Evolutionary conservation across 2,888 invertebrate species (phyloP).

Genomic region (Rambutsinella grinnellia): DNA sequence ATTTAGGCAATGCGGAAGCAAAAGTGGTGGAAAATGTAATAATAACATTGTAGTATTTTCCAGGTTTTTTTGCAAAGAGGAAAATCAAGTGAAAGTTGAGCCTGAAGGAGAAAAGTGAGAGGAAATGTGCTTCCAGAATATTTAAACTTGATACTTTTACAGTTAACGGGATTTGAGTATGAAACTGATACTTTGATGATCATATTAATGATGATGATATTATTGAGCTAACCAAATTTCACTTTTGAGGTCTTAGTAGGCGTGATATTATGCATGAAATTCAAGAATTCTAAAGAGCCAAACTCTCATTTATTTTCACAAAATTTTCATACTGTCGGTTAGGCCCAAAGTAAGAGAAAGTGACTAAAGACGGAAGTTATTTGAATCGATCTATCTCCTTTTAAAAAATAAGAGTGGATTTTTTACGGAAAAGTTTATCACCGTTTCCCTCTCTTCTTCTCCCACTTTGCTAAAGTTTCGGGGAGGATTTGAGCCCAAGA

Average conservation of each 20-base stretch:
- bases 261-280: not conserved
- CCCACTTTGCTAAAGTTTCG: too few species aligned
- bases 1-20: too few species aligned
- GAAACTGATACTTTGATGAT: conserved; percentile 35
- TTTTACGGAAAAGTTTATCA: conserved; percentile 29
- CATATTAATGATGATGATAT: conserved; percentile 1
- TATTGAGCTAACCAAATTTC: not conserved
- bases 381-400: conserved; percentile 20
- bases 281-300: too few species aligned
- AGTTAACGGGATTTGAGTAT: conserved; percentile 3
- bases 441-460: too few species aligned
- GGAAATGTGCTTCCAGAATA: conserved; percentile 33
- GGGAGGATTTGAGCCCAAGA: not conserved
- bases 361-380: conserved; percentile 15
- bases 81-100: too few species aligned
- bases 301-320: too few species aligned
- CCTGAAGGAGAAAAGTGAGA: too few species aligned
- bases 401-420: not conserved
- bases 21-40: too few species aligned
- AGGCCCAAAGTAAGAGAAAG: too few species aligned
- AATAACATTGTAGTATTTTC: too few species aligned
- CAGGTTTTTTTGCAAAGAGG: too few species aligned
- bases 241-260: not conserved
- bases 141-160: conserved; percentile 9
- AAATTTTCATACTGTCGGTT: too few species aligned